Base-by-base conservation (phyloP, 2,888 invertebrate genomes). In the Carterocephalus palaemon region DNA sequence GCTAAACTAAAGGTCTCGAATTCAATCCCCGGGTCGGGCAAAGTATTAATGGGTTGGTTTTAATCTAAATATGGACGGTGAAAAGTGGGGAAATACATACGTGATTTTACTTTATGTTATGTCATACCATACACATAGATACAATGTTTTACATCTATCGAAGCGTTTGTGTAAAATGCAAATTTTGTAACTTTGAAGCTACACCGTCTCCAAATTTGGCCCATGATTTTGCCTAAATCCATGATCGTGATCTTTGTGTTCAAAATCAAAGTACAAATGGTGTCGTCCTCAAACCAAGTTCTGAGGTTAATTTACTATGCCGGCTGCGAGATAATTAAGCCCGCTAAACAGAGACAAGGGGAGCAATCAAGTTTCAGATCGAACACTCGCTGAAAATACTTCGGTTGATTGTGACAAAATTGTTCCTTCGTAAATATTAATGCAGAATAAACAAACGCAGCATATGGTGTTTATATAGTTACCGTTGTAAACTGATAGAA, bases 301-400 rank as follows among this genome's bases (percentile, higher is more conserved):
- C 29, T 20, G 39, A 22, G 39, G 29, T 39, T 39, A 39, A 39
- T 39, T 29, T 29, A 39, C 29, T 39, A 39, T 19, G 38, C 38
- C 28, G 38, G 12, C 28, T 19, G 19, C 19, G 28, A 29, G 38
- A 38, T 29, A 38, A 38, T 38, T 26, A 38, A 38, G 28, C 38
- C 28, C 28, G 24, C 28, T 38, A 20, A 28, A 28, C 20, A 29
- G 13, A 12, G 29, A 2, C n/a, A 29, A 12, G 13, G 38, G 28
- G 19, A 38, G 38, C 38, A 20, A 38, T 38, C 38, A 38, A 24
- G 19, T 26, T 16, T 8, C 15, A 4, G 29, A 29, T 29, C 29
- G 29, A 28, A 16, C 16, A 29, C 16, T 16, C 29, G 29, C 9
- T 4, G 29, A 16, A 29, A 29, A 29, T 29, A 29, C 29, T 29